Evolutionary conservation across 2,888 invertebrate genomes (phyloP), one percentile per base, ranked within the genome.

Genomic region (Margaritifera margaritifera): DNA sequence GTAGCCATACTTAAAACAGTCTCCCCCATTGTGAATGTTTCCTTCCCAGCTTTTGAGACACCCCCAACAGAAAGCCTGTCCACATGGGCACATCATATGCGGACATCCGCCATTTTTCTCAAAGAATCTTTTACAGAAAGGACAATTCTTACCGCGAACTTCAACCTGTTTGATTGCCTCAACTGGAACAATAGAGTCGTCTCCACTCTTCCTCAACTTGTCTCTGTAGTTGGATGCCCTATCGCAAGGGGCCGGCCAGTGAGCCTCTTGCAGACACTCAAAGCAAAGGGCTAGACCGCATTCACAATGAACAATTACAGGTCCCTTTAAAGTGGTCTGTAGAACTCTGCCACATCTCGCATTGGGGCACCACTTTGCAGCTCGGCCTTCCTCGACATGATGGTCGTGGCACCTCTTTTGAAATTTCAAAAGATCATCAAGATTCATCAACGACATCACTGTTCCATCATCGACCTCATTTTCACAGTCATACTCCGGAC

Each of bases 241-340:
- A 18, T 78, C 73, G 64, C 83, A 83, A 4, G 78, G 62, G 4
- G 79, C 81, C 3, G 83, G 83, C 81, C 81, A 83, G 56, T 83
- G 83, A 20, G 76, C 68, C n/a, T 66, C 64, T 25, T 77, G 65
- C 1, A 79, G 67, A 67, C 83, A 83, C 22, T 77, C 69, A 60
- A 80, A 75, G 61, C 83, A 83, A 51, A 78, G 55, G 20, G 71
- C 64, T 2, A 56, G 60, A n/a, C 82, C 82, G 63, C 83, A 83
- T 3, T 54, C 51, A 42, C 82, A 83, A 11, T 67, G 52, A 4
- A 74, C 73, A 24, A 64, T 72, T 42, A 68, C 72, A 6, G 64
- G 63, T 27, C 69, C 68, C 6, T 24, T 57, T 1, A 63, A 59
- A 18, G 69, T 68, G 4, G 60, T 64, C 15, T 73, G 64, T 19